Base-by-base conservation (phyloP, 2,888 invertebrate genomes). In the Phytoseiulus persimilis region DNA sequence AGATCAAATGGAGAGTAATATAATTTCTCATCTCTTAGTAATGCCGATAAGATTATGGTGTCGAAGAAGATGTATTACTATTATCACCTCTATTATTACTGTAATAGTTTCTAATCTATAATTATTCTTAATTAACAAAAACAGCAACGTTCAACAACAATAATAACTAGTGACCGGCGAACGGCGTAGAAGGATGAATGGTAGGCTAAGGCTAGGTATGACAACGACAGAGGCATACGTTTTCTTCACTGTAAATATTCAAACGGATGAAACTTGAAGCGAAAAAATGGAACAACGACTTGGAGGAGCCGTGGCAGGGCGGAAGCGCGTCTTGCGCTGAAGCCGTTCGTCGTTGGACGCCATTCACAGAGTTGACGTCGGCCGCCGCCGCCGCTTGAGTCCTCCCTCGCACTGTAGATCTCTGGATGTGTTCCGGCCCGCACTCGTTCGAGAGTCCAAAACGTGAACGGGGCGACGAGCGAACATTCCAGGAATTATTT, bases 1-100 rank as follows among this genome's bases (percentile, higher is more conserved):
- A 65, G 65, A 65, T 65, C 65, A 65, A 65, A 65, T 65, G 65
- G 65, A 65, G 45, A 87, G 87, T 87, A 87, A 87, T 87, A 87
- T 87, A 87, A 87, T 87, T 87, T 87, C 87, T 87, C 87, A 87
- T 87, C 45, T 87, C 31, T 39, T 87, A 87, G 32, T 87, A 87
- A 31, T 83, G 33, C 31, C 33, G 33, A 18, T 83, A 83, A 32
- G 18, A 83, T 31, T 83, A 83, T 32, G 31, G 31, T 65, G 65
- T 28, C 14, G 28, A 65, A 14, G 65, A 23, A 2, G 65, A 11
- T 11, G 3, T 83, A 83, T 32, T 83, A 83, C 14, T 11, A 83
- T 32, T 87, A 87, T 14, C n/a, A 87, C 31, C 87, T 2, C 65
- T 87, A 87, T 87, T 87, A 32, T 87, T 31, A 87, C 45, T 87